phyloP scores from a whole-genome alignment of 2,888 invertebrate species.

The Smittia aterrima region DNA sequence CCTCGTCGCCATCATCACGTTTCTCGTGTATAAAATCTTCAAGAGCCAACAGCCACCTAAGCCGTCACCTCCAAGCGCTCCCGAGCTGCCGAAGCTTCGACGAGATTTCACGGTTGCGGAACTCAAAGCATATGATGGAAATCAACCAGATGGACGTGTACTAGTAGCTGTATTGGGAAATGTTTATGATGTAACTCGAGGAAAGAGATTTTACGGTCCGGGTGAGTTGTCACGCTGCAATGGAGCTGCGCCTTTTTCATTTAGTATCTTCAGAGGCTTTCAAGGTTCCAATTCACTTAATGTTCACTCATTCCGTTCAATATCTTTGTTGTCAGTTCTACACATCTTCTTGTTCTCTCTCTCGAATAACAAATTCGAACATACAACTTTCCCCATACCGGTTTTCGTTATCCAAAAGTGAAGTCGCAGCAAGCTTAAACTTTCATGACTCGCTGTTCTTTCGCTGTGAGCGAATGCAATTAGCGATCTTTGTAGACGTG shows the following conservation, averaged over 20 bases:
- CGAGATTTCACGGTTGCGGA: conserved; percentile 89
- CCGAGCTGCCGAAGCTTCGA: conserved; percentile 75
- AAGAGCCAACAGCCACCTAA: conserved; percentile 53
- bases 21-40: conserved; percentile 73
- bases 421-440: neutral
- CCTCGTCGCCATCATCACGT: conserved; percentile 66
- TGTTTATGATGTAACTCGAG: conserved; percentile 92
- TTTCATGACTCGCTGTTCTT: neutral
- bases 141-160: conserved; percentile 79
- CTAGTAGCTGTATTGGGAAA: conserved; percentile 91
- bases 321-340: neutral
- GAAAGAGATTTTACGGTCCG: conserved; percentile 89
- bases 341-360: neutral
- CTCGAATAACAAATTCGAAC: neutral
- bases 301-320: neutral
- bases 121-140: conserved; percentile 82
- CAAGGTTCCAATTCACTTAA: neutral
- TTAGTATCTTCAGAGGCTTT: too few species aligned
- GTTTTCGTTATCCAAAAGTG: neutral
- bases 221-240: conserved; percentile 60
- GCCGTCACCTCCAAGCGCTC: conserved; percentile 53
- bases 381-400: neutral
- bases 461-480: neutral
- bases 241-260: neutral
- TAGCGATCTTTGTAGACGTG: neutral